Evolutionary conservation across 1,140 invertebrate genomes (phyloP), one percentile per base, ranked within the genome.

Genomic region (Thaumatotibia leucotreta): DNA sequence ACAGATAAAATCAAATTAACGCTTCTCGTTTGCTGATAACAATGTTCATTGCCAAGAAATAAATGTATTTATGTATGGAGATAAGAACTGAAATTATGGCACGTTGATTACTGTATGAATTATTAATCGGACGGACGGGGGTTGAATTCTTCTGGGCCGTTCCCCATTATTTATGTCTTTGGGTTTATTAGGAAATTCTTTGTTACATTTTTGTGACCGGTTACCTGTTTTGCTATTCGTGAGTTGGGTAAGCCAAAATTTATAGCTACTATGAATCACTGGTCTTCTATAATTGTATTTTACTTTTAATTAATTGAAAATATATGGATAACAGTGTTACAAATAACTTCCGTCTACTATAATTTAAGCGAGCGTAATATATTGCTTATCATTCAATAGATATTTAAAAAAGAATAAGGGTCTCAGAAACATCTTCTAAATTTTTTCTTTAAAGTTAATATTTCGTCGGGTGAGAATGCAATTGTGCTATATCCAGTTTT

Each of bases 141-240:
- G 10, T 11, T 29, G 52, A 29, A 29, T 58, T 58, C 24, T 29
- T 2, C 52, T 14, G 52, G 52, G 29, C 52, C 23, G 24, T 31
- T 58, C 23, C 24, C 23, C 52, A 27, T 58, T 58, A 58, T 58
- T 58, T 31, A 58, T 58, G 24, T 29, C 24, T 14, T 29, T 24
- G 52, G 52, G 52, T 58, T 58, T 58, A 58, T 58, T 58, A 58
- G 52, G 52, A 58, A 27, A 27, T 58, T 27, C 27, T 58, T 58
- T 27, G 52, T 58, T 14, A 9, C 52, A 27, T 58, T 58, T 58
- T 31, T 24, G 52, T 58, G 52, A 20, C 52, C 52, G 10, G 52
- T 58, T 58, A 58, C 52, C 52, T 58, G 52, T n/a, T 58, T 58
- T 27, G 52, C 52, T 6, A 58, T 58, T 58, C 52, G 17, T 58